Conservation (phyloP, 2,888 invertebrate genomes). For the Orthonevra nobilis region DNA sequence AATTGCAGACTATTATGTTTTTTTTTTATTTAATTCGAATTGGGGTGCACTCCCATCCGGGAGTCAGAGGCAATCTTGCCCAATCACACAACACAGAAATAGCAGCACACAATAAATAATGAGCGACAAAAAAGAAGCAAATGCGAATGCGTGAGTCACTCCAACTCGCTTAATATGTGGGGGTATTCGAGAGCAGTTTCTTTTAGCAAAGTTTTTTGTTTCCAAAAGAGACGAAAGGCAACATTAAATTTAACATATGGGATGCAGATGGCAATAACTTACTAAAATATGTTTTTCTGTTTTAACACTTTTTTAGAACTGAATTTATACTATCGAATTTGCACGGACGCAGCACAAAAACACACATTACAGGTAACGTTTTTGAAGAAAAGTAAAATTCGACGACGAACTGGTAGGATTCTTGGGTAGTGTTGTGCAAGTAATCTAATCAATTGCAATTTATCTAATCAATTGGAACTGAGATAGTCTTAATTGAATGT, state of each 20-base stretch:
- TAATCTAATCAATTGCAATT: conserved; percentile 60
- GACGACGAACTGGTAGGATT: too few relatives aligned
- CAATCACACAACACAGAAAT: conserved; percentile 42
- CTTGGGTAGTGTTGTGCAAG: conserved; percentile 13
- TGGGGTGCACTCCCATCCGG: conserved; percentile 54
- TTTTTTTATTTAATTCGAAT: conserved; percentile 16
- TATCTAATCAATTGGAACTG: conserved; percentile 31
- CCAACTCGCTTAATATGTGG: conserved; percentile 44
- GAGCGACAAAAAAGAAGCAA: conserved; percentile 45
- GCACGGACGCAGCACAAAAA: too few relatives aligned
- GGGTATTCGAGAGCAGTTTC: conserved; percentile 35
- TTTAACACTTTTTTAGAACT: conserved; percentile 17
- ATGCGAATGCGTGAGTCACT: conserved; percentile 60
- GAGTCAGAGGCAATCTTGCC: conserved; percentile 22
- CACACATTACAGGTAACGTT: conserved; percentile 42
- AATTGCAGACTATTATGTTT: too few relatives aligned
- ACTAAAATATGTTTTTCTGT: conserved; percentile 5
- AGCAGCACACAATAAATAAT: conserved; percentile 28
- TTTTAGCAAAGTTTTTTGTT: conserved; percentile 30
- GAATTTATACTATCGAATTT: too few relatives aligned
- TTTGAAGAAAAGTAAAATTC: too few relatives aligned
- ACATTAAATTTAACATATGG: conserved; percentile 33
- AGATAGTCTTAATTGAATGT: conserved; percentile 22
- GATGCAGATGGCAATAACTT: conserved; percentile 31
- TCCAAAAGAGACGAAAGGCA: conserved; percentile 51